These are phyloP conservation scores for Germaria angustata DNA, from an alignment of 2,888 invertebrate species.

Conservation along the genomic window DNA sequence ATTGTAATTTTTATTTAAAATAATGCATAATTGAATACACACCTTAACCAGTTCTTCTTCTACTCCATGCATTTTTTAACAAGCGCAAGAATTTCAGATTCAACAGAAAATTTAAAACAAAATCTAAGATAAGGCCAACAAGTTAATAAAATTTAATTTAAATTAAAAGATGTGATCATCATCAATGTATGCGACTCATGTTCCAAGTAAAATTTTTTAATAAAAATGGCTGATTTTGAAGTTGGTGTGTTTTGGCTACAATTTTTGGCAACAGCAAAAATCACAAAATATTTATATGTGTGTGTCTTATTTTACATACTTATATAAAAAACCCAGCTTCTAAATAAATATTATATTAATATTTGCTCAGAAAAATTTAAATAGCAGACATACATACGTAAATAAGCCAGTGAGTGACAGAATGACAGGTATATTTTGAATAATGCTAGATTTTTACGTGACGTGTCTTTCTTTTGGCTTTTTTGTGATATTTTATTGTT, in stretches of 20 bases:
- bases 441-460: constrained; percentile 11
- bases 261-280: constrained; percentile 33
- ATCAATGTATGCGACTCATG: constrained; percentile 10
- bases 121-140: constrained; percentile 67
- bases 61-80: constrained; percentile 45
- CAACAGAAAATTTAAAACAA: constrained; percentile 24
- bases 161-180: constrained; percentile 45
- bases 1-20: neutral
- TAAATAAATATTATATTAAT: constrained; percentile 27
- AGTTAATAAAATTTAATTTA: constrained; percentile 68
- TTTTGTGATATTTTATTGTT: neutral
- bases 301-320: no score
- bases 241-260: neutral
- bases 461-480: constrained; percentile 15
- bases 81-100: constrained; percentile 34
- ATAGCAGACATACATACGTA: neutral
- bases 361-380: neutral
- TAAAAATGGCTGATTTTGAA: neutral
- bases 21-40: constrained; percentile 32
- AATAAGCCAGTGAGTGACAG: neutral
- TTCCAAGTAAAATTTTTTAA: constrained; percentile 6
- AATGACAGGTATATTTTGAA: constrained; percentile 1
- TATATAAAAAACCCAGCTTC: constrained; percentile 26
- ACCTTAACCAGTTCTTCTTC: constrained; percentile 55
- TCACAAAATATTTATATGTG: neutral